These are phyloP conservation scores for Lacerta viridis DNA, from an alignment of 2,797 vertebrate genomes.

Conservation along the genomic window DNA sequence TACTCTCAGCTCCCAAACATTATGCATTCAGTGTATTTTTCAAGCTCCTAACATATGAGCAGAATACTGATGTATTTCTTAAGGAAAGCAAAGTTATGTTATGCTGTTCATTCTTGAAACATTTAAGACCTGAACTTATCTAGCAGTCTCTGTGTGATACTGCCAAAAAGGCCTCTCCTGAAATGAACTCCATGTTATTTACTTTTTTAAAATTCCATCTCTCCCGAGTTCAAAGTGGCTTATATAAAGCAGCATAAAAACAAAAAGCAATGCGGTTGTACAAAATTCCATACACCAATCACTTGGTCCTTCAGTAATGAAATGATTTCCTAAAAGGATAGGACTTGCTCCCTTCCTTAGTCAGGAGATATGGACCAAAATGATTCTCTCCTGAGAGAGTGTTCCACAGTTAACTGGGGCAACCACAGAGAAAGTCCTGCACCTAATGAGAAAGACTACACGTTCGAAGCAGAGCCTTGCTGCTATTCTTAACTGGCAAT, in stretches of 20 bases:
- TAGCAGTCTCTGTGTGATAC: background rate
- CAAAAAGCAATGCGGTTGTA: background rate
- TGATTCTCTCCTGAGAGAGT: background rate
- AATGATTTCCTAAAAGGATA: background rate
- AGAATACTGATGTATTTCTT: background rate
- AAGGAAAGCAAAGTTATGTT: background rate
- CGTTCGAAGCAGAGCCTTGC: background rate
- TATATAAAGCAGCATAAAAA: too few species aligned
- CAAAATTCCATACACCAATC: background rate
- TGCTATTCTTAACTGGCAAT: background rate
- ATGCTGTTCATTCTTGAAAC: background rate
- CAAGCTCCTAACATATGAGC: background rate
- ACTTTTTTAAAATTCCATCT: background rate
- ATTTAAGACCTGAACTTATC: background rate
- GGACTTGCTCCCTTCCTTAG: background rate
- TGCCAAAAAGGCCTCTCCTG: background rate
- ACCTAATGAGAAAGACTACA: background rate
- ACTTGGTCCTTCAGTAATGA: too few species aligned
- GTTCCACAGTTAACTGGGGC: background rate
- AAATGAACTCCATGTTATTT: background rate
- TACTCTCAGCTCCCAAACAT: background rate
- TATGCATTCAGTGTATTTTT: slow-evolving; percentile 1
- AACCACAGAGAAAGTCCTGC: background rate
- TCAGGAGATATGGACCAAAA: background rate
- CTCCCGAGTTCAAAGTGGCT: background rate